Evolutionary conservation across 1,140 invertebrate genomes (phyloP), one percentile per base, ranked within the genome.

Genomic region (Dolichoris vasculosae): DNA sequence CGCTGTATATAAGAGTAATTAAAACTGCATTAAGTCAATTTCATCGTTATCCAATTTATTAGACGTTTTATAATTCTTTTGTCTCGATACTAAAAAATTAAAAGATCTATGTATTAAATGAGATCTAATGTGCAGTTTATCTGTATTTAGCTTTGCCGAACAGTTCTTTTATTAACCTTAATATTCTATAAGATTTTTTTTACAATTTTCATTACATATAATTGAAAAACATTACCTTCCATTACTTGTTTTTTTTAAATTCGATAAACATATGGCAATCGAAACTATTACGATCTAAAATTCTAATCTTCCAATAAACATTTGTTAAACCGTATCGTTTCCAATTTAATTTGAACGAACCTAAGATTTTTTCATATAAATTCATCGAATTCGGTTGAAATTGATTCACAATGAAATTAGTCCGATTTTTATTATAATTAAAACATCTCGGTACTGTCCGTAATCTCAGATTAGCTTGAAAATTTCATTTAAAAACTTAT

Each of bases 21-120:
- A 73, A 89, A 87, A 87, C 75, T 76, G 71, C 35, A 79, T 43
- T 40, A 55, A 51, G 78, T 85, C 67, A 69, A 71, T 82, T 69
- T 71, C 80, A 55, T 71, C 48, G 55, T 59, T 73, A 82, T 71
- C 20, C 69, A 55, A 76, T 83, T 83, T 76, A 83, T 83, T 83
- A 38, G 30, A 76, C 8, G 9, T 63, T 73, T 46, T 76, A 63
- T 63, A 73, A 75, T 40, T 83, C 38, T n/a, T 63, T 59, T 55
- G 46, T 71, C 23, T 59, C 23, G 23, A 59, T 26, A 59, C 2
- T 59, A 59, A 59, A 23, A 26, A 59, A 59, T 59, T 59, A 26
- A 59, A 59, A 4, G 55, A 59, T 9, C 13, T 3, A 6, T 59
- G 55, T 4, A 59, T 59, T 59, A 26, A 59, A 59, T 59, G 23